Evolutionary conservation across 2,888 invertebrate genomes (phyloP), one percentile per base, ranked within the genome.

Genomic region (Tenthredo notha): DNA sequence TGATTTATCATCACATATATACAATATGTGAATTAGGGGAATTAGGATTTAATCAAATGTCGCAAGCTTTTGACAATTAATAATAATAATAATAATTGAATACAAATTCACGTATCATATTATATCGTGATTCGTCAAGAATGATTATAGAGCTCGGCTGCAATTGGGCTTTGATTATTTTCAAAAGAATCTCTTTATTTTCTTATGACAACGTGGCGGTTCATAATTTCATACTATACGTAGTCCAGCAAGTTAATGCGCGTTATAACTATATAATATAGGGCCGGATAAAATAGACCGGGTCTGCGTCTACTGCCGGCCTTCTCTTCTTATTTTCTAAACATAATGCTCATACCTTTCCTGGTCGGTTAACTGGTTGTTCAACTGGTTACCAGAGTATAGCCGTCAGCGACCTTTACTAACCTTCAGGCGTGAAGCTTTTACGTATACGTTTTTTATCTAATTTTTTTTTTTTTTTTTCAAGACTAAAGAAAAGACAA

Each of bases 341-440:
- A 21, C 37, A 58, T 61, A 61, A 78, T 78, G 25, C 50, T 77
- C 43, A 33, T 67, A 67, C 67, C 78, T 54, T 37, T 21, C 6
- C 80, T n/a, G 80, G 37, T 80, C 40, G 58, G 80, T 37, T 61
- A 37, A 80, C 61, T 37, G 40, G 58, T 80, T 40, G 18, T 80
- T 40, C 33, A n/a, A 80, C 80, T 80, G 37, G 61, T 80, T 80
- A 80, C 61, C 80, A 40, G 61, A 80, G 37, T 80, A 37, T 37
- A 80, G 80, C 61, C n/a, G 43, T 80, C 15, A 37, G n/a, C 80
- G 40, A 80, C 61, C 58, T 61, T 80, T 80, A 61, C 40, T 61
- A 61, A 80, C 80, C 80, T 80, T 80, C 40, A 40, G 21, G 37
- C 40, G 37, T 40, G 15, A 37, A 21, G 58, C 12, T 80, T 40